Evolutionary conservation across 2,888 invertebrate species (phyloP).

Genomic region (Nymphalis c-album): DNA sequence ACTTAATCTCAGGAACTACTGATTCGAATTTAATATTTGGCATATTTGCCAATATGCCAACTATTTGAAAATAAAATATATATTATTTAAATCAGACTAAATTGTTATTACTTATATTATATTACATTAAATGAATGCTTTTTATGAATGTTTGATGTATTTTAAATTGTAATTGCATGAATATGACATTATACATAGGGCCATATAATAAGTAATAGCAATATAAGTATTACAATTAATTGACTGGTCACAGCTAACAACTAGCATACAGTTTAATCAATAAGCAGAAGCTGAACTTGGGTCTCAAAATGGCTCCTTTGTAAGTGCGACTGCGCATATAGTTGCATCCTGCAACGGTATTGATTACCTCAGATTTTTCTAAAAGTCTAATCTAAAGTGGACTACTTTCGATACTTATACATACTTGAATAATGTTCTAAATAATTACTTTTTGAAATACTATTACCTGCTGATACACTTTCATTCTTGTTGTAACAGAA

Average conservation of each 20-base stretch:
- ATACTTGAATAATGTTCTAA: not conserved
- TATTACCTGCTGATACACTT: conserved; percentile 50
- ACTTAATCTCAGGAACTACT: too few species aligned
- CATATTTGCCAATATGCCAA: too few species aligned
- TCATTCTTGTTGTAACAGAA: conserved; percentile 47
- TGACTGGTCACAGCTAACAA: not conserved
- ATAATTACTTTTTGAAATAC: not conserved
- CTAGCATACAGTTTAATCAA: not conserved
- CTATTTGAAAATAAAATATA: too few species aligned
- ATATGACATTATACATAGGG: too few species aligned
- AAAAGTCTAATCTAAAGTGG: not conserved
- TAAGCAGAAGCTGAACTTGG: not conserved
- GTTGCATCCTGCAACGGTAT: not conserved
- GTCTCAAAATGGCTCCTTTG: conserved; percentile 15
- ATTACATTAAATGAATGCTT: too few species aligned
- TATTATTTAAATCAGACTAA: too few species aligned
- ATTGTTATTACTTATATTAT: too few species aligned
- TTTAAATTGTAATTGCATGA: too few species aligned
- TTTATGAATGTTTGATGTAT: too few species aligned
- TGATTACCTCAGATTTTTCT: conserved; percentile 7
- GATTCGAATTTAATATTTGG: too few species aligned
- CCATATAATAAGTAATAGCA: too few species aligned
- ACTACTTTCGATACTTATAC: not conserved
- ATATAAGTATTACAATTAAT: too few species aligned
- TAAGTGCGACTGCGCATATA: conserved; percentile 8